Conservation (phyloP, 2,797 vertebrate species). For the Natrix natrix region DNA sequence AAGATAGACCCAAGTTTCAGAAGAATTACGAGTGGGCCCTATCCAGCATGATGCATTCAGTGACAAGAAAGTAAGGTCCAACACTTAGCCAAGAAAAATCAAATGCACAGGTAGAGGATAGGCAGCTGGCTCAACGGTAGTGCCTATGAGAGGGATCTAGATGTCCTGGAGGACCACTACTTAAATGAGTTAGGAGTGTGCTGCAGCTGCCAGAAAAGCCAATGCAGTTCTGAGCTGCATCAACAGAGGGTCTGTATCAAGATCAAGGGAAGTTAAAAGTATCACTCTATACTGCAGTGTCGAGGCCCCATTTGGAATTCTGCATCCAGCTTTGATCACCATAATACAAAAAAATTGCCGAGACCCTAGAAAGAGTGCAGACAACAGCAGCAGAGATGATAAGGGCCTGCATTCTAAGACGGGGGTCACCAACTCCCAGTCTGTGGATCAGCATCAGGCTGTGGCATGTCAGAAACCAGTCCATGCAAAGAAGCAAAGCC, state of each 20-base stretch:
- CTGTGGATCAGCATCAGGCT: too few relatives aligned
- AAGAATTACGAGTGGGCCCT: not conserved
- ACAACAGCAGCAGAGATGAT: not conserved
- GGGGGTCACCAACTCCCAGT: too few relatives aligned
- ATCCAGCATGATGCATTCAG: not conserved
- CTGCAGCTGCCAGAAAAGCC: not conserved
- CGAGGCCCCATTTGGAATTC: not conserved
- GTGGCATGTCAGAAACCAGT: too few relatives aligned
- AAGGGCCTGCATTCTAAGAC: not conserved
- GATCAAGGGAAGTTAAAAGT: not conserved
- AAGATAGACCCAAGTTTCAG: too few relatives aligned
- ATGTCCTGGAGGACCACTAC: not conserved
- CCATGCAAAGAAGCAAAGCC: too few relatives aligned
- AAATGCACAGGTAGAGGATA: not conserved
- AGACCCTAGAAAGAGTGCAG: not conserved
- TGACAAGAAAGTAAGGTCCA: not conserved
- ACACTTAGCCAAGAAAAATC: not conserved
- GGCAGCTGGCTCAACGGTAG: not conserved
- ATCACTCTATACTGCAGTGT: not conserved
- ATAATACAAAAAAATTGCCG: not conserved
- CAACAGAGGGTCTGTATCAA: not conserved
- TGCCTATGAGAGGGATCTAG: not conserved
- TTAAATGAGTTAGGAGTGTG: not conserved
- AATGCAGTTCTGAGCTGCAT: not conserved
- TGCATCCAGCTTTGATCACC: not conserved